Evolutionary conservation across 2,113 vertebrate species (phyloP).

Genomic region (Sciurus niger): DNA sequence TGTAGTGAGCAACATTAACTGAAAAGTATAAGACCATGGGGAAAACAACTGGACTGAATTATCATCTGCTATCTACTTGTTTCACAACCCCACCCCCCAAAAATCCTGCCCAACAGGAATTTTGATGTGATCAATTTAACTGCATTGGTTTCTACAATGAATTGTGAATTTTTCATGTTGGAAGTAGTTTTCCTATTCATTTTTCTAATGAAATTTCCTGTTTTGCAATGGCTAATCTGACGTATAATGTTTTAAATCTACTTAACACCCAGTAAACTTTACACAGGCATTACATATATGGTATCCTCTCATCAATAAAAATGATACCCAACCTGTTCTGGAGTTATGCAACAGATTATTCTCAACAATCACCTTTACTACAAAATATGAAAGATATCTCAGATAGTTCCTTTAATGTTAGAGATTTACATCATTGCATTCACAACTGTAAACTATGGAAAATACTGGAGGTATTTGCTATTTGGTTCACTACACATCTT

Average conservation of each 20-base stretch:
- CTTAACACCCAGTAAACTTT: constrained; percentile 43
- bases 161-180: not conserved
- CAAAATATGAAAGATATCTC: constrained; percentile 38
- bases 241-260: constrained; percentile 67
- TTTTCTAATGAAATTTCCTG: constrained; percentile 29
- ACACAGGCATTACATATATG: constrained; percentile 21
- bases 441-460: not conserved
- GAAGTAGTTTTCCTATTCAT: not conserved
- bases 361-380: constrained; percentile 49
- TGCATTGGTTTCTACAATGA: not conserved
- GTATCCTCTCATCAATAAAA: constrained; percentile 67
- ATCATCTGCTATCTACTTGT: not conserved
- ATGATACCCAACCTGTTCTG: constrained; percentile 13
- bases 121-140: not conserved
- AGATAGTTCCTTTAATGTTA: not conserved
- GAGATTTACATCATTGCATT: constrained; percentile 17
- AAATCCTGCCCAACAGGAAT: not conserved
- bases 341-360: constrained; percentile 54
- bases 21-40: not conserved
- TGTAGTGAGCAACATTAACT: not conserved
- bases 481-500: not conserved
- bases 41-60: not conserved
- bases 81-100: not conserved
- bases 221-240: constrained; percentile 45
- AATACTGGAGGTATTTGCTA: constrained; percentile 23